Conservation (phyloP, 2,797 vertebrate species). For the Hemitrygon akajei region DNA sequence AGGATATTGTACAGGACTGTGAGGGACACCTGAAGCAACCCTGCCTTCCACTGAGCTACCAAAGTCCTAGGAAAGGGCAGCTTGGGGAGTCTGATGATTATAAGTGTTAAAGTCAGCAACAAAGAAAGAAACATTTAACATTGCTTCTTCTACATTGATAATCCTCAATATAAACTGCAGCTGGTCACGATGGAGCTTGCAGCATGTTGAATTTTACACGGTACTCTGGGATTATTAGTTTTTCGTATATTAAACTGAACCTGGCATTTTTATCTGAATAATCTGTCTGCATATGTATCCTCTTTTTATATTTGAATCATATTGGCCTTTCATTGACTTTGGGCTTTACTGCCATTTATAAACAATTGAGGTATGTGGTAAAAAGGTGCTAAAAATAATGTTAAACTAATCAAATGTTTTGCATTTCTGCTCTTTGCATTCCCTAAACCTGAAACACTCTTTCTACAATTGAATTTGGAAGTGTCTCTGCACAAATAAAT, state of each 20-base stretch:
- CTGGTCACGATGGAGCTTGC: not conserved
- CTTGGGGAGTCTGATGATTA: not conserved
- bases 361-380: not conserved
- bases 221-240: not conserved
- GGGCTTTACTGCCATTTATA: not conserved
- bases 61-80: not conserved
- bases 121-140: not conserved
- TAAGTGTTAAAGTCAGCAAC: not conserved
- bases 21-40: not conserved
- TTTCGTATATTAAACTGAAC: not conserved
- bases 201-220: too few species aligned
- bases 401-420: not conserved
- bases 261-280: not conserved
- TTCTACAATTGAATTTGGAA: not conserved
- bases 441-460: not conserved
- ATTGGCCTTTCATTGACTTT: not conserved
- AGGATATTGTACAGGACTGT: not conserved
- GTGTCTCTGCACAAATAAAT: not conserved
- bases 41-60: not conserved
- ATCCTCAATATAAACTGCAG: not conserved
- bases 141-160: not conserved
- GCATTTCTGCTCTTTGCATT: not conserved
- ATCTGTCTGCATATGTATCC: not conserved
- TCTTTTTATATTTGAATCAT: not conserved
- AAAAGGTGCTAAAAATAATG: not conserved